Percentiles rank a stretch among this genome's conserved stretches.
Conservation (phyloP, 2,113 vertebrate species). For the Mobula hypostoma region DNA sequence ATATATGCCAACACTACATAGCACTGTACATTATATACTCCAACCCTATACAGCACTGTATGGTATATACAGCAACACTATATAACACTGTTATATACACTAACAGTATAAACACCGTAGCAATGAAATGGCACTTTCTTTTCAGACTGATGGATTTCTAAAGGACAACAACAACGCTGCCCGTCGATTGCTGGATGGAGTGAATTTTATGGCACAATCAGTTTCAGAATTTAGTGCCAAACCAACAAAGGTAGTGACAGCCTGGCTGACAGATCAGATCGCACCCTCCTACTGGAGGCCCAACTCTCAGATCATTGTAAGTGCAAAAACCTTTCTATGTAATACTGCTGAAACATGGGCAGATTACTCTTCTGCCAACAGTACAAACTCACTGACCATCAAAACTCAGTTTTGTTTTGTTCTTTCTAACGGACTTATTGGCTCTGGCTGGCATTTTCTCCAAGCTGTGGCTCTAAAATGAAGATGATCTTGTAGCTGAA, state of each 20-base stretch:
- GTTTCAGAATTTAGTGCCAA: conserved; percentile 93
- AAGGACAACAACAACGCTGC: conserved; percentile 98
- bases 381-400: no score
- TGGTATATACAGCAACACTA: no score
- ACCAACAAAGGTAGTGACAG: conserved; percentile 92
- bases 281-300: conserved; percentile 95
- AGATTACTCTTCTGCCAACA: no score
- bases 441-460: no score
- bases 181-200: conserved; percentile 88
- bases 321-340: conserved; percentile 32
- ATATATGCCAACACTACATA: no score
- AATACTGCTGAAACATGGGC: neutral
- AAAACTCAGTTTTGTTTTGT: no score
- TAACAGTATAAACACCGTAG: neutral
- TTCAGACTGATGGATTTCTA: conserved; percentile 83
- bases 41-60: no score
- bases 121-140: conserved; percentile 41
- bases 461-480: no score
- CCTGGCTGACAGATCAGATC: conserved; percentile 98
- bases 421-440: no score
- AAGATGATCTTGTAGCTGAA: no score
- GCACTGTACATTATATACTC: no score
- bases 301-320: conserved; percentile 89
- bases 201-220: conserved; percentile 94
- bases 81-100: no score